Conservation (phyloP, 2,888 invertebrate species). For the Synergus itoensis region DNA sequence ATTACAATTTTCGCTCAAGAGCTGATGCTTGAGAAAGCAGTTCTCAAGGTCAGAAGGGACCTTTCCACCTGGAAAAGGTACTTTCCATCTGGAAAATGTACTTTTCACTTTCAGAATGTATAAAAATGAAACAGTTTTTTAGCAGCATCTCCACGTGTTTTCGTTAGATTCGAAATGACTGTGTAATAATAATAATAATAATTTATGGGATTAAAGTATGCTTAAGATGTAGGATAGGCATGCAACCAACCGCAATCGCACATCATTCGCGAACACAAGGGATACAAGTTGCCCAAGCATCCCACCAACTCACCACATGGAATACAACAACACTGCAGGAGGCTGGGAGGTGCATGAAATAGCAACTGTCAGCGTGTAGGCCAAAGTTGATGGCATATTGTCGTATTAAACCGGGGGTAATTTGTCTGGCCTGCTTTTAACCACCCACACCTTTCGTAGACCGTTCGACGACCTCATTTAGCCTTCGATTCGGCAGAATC, state of each 20-base stretch:
- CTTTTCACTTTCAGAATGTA: too few species aligned
- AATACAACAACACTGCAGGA: constrained; percentile 46
- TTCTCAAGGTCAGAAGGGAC: neutral
- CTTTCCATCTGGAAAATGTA: too few species aligned
- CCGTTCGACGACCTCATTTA: constrained; percentile 34
- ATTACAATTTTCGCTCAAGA: neutral
- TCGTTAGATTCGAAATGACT: constrained; percentile 16
- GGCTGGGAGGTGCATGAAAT: constrained; percentile 61
- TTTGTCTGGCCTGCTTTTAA: constrained; percentile 66
- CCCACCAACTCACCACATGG: constrained; percentile 47
- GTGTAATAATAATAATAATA: neutral
- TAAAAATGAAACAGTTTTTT: neutral
- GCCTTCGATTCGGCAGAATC: neutral
- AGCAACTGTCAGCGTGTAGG: constrained; percentile 68
- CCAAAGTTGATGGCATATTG: constrained; percentile 72
- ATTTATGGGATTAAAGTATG: constrained; percentile 23
- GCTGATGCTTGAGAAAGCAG: constrained; percentile 2
- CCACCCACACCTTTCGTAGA: constrained; percentile 59
- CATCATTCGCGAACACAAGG: constrained; percentile 42
- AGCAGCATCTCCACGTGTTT: neutral
- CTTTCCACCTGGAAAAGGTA: too few species aligned
- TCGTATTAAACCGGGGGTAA: constrained; percentile 68
- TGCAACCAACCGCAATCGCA: neutral
- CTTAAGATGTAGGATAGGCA: constrained; percentile 32
- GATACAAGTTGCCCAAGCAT: constrained; percentile 46